Conservation (phyloP, 1,140 invertebrate genomes). For the Drosophila auraria region DNA sequence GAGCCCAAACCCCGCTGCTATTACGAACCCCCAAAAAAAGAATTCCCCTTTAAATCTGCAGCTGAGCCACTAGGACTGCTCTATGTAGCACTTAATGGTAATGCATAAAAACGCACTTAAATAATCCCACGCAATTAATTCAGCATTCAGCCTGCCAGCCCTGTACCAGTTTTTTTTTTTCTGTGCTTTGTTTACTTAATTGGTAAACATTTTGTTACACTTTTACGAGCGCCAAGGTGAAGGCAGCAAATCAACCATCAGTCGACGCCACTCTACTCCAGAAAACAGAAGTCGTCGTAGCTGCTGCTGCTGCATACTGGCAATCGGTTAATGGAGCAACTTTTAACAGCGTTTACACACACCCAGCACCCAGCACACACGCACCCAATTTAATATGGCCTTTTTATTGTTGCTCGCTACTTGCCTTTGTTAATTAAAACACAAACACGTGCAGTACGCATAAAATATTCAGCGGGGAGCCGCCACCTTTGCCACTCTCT, state of each 20-base stretch:
- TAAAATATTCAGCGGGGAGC: conserved; percentile 73
- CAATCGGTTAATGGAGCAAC: conserved; percentile 57
- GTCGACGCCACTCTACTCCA: conserved; percentile 20
- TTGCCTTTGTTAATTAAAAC: conserved; percentile 80
- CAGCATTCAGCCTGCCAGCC: conserved; percentile 35
- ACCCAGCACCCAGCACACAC: conserved; percentile 28
- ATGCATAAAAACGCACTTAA: conserved; percentile 83
- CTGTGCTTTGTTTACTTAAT: conserved; percentile 75
- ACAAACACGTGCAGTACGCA: conserved; percentile 78
- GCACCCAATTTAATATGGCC: conserved; percentile 69
- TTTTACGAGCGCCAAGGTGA: conserved; percentile 78
- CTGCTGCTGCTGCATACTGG: conserved; percentile 28
- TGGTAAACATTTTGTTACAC: conserved; percentile 82
- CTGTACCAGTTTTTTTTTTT: conserved; percentile 30
- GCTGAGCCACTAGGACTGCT: conserved; percentile 11
- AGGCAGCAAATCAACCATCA: conserved; percentile 52
- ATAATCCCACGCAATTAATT: conserved; percentile 81
- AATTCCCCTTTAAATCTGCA: conserved; percentile 56
- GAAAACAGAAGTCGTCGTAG: conserved; percentile 28
- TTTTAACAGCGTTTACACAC: conserved; percentile 56
- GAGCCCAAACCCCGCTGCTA: conserved; percentile 8
- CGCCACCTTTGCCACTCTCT: conserved; percentile 25
- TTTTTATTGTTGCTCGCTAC: conserved; percentile 73
- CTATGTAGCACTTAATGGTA: conserved; percentile 76
- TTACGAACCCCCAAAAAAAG: neutral